Evolutionary conservation across 2,888 invertebrate species (phyloP), one percentile per base, ranked within the genome.

Genomic region (Andrena hattorfiana): DNA sequence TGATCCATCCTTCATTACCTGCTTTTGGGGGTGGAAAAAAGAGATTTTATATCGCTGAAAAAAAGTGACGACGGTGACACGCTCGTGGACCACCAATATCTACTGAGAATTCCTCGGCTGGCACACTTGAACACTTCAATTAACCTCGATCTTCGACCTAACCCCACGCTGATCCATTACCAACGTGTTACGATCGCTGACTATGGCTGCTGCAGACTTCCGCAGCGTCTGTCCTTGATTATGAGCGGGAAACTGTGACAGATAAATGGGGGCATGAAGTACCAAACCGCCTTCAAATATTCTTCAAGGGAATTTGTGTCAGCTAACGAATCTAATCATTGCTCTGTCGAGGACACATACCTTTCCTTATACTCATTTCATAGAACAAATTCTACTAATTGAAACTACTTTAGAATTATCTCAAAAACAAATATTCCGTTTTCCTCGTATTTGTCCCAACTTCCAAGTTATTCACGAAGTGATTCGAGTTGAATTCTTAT

Each of bases 121-220:
- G 56, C 71, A 69, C 79, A 73, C 73, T 83, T 64, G 76, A 85
- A 84, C 82, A 73, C 75, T 83, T 87, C 86, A 86, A 87, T 87
- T 86, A 86, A 87, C 84, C 86, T 67, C 84, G 78, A 78, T 85
- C 87, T 77, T 77, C 77, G 75, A 85, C 77, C 77, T 69, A 79
- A 81, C 81, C 77, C 72, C 76, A 51, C 23, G 56, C 74, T 83
- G 83, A 83, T 70, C 83, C 83, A 54, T 78, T 83, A 73, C 83
- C 56, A 77, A 77, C 78, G 64, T 69, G 78, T 70, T 78, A 77
- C 83, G 30, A 78, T 77, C 83, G 54, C 69, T 73, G 60, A 62
- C 69, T 73, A 72, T 56, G 69, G 51, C 59, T 28, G 51, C 59
- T 32, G 42, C 68, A 81, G 71, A 71, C 64, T 76, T 83, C 74